Base-by-base conservation (phyloP, 1,140 invertebrate genomes). In the Lepidostoma basale region DNA sequence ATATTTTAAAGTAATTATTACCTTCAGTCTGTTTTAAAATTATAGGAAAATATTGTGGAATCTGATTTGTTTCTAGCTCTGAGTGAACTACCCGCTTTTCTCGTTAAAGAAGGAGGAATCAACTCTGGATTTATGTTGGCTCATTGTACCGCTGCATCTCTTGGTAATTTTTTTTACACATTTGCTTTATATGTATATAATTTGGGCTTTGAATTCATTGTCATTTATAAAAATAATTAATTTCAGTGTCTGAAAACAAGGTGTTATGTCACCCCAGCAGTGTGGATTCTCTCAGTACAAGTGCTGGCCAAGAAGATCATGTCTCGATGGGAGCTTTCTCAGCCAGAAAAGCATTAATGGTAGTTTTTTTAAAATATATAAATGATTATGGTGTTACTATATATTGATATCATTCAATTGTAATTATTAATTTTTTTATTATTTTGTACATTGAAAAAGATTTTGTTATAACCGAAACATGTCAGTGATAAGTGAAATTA, bases 51-150 rank as follows among this genome's bases (percentile, higher is more conserved):
- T 56, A 33, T 30, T 6, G 23, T 54, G 12, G 4, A 28, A 2
- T 45, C n/a, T 56, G 14, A 14, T 30, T 16, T 42, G 42, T 74
- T 70, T 75, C 44, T 74, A 87, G 88, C 87, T 39, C 77, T 88
- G 42, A 89, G 87, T 75, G 88, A 88, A 72, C 74, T 90, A 2
- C 90, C 90, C 3, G 88, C 90, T 0, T 92, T 92, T 76, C 76
- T 92, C 26, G 88, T 88, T 0, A 83, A 85, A 70, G 86, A 91
- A 45, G 90, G 90, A 25, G 90, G 90, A 1, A 80, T 92, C 0
- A 92, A 92, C 76, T 91, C 89, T 9, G 90, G 90, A 2, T 91
- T 92, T 74, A 92, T 92, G 90, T 83, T 91, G 33, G 88, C 90
- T 16, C 90, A 92, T 76, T 88, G 88, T 69, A 91, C 90, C 9